Conservation (phyloP, 2,888 invertebrate species). For the Amphipyra tragopoginis region DNA sequence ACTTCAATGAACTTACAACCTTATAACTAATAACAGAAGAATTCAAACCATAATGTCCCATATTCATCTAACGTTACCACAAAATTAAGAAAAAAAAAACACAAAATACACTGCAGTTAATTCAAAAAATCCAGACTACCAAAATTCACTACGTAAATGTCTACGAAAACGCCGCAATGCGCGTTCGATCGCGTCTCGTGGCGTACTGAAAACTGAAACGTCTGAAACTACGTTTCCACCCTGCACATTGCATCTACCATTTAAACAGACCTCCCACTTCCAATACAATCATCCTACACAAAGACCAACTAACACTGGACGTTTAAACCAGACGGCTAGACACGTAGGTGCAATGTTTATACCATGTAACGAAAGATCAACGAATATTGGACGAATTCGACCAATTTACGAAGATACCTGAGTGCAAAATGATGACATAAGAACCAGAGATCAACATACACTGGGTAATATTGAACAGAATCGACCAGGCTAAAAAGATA, state of each 20-base stretch:
- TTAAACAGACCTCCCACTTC: constrained; percentile 35
- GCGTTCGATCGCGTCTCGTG: constrained; percentile 63
- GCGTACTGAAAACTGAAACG: constrained; percentile 75
- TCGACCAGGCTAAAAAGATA: constrained; percentile 8
- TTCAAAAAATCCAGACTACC: not conserved
- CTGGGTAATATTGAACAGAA: not conserved
- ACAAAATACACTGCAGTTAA: not conserved
- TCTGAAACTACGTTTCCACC: constrained; percentile 64
- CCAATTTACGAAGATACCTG: not conserved
- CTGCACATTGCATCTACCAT: constrained; percentile 56
- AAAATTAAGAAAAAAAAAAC: not conserved
- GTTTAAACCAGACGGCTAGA: constrained; percentile 19
- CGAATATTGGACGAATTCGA: constrained; percentile 14
- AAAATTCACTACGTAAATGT: not conserved
- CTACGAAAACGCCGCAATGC: constrained; percentile 63
- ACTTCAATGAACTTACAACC: constrained; percentile 22
- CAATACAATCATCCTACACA: not conserved
- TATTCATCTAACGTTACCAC: not conserved
- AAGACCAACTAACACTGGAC: constrained; percentile 15
- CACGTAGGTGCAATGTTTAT: not conserved
- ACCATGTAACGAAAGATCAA: constrained; percentile 12
- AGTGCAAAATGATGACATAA: not conserved
- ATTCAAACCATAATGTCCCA: not conserved
- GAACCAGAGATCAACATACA: not conserved
- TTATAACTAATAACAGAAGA: not conserved